Percentiles rank a stretch among this genome's conserved stretches.
phyloP scores from a whole-genome alignment of 2,888 invertebrate species.

The Torymus texanus region DNA sequence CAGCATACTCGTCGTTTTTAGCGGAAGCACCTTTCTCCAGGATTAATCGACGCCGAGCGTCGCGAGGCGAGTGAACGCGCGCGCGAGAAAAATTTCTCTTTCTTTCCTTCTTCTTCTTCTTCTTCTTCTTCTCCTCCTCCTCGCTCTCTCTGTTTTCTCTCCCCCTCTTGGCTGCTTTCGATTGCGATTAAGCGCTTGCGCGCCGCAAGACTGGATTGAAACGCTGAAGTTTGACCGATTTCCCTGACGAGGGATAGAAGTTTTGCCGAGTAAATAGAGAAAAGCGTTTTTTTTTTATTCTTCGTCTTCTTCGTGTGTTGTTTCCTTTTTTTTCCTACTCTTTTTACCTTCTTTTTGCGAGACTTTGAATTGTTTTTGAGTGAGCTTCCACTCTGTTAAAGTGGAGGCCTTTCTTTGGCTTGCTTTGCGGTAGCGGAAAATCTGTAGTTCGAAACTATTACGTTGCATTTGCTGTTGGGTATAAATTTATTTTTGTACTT shows the following conservation, averaged over 20 bases:
- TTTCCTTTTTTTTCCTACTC: neutral
- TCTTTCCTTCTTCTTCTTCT: neutral
- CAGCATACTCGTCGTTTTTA: neutral
- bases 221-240: slow-evolving; percentile 29
- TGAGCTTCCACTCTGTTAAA: slow-evolving; percentile 1
- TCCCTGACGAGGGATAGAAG: slow-evolving; percentile 27
- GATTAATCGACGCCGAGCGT: slow-evolving; percentile 37
- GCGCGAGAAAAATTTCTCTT: slow-evolving; percentile 33
- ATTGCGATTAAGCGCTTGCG: slow-evolving; percentile 36
- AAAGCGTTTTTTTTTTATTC: neutral
- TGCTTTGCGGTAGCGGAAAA: neutral
- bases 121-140: neutral
- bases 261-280: slow-evolving; percentile 18
- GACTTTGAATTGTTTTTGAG: neutral
- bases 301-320: too few species aligned
- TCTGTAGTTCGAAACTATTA: neutral
- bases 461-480: neutral
- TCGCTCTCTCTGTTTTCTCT: neutral
- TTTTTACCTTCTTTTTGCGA: neutral
- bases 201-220: slow-evolving; percentile 24
- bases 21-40: slow-evolving; percentile 16
- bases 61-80: neutral
- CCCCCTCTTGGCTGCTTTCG: slow-evolving; percentile 14
- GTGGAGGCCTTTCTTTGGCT: neutral
- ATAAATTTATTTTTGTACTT: neutral